A percentile compares a stretch with the other conserved stretches of the same genome.
phyloP scores from a whole-genome alignment of 1,140 invertebrate genomes.

The Pomacea maculata region DNA sequence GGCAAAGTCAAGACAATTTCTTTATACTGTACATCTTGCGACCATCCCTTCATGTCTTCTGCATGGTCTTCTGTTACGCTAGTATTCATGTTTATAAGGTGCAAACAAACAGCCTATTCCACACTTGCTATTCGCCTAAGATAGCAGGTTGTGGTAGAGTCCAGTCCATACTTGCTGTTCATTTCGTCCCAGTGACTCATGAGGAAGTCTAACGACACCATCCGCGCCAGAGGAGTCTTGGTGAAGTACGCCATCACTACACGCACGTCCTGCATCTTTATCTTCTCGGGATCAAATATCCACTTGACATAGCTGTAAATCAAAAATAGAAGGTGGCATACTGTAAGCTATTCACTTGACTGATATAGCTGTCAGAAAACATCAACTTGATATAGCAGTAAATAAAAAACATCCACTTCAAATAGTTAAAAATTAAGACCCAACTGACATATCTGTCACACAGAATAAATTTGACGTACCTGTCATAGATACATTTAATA shows the following conservation, averaged over 20 bases:
- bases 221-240: conserved; percentile 52
- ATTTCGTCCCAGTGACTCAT: conserved; percentile 57
- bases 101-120: no score
- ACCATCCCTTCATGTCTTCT: no score
- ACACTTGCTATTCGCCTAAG: no score
- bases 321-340: background rate
- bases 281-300: conserved; percentile 53
- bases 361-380: background rate
- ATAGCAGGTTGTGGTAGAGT: no score
- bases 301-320: conserved; percentile 53
- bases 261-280: conserved; percentile 55
- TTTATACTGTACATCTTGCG: no score
- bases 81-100: no score
- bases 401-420: background rate
- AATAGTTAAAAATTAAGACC: no score
- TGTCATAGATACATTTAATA: no score
- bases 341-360: background rate
- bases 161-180: conserved; percentile 40
- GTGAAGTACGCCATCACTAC: conserved; percentile 55
- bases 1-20: no score
- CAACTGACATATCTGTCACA: no score
- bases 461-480: no score
- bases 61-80: no score
- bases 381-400: background rate
- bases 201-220: conserved; percentile 57